Conservation (phyloP, 35 echinoderm and acorn worm species). For the Apostichopus californicus region DNA sequence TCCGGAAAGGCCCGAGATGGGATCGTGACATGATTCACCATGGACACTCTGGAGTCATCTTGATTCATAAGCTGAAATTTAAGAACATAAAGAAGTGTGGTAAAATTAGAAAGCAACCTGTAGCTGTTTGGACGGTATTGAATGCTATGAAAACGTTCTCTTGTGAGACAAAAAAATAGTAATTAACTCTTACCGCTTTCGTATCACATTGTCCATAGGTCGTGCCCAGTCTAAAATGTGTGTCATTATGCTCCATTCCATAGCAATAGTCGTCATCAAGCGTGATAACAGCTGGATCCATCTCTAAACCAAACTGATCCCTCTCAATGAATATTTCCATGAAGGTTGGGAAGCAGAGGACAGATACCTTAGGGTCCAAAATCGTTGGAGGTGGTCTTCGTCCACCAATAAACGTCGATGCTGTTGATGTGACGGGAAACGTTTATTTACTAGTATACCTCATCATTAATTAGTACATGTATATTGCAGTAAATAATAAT, state of each 20-base stretch:
- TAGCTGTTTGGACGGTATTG: too few relatives aligned
- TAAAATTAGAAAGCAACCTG: too few relatives aligned
- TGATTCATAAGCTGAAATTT: background rate
- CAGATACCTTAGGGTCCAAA: constrained; percentile 1
- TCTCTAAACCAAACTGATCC: constrained; percentile 11
- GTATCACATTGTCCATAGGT: constrained; percentile 55
- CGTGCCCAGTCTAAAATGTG: constrained; percentile 26
- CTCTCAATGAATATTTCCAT: constrained; percentile 44
- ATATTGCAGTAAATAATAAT: too few relatives aligned
- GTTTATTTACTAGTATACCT: too few relatives aligned
- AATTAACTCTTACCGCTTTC: constrained; percentile 12
- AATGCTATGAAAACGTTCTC: too few relatives aligned
- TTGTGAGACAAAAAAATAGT: too few relatives aligned
- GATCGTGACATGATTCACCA: constrained; percentile 38
- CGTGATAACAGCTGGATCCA: constrained; percentile 25
- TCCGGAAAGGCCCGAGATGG: constrained; percentile 26
- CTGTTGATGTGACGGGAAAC: background rate
- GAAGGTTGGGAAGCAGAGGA: constrained; percentile 48
- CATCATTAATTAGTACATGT: too few relatives aligned
- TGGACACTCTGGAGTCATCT: constrained; percentile 32
- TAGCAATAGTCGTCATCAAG: constrained; percentile 12
- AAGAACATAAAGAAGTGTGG: too few relatives aligned
- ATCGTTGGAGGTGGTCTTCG: background rate
- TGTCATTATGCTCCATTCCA: constrained; percentile 30
- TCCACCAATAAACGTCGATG: constrained; percentile 12